phyloP scores from a whole-genome alignment of 2,113 vertebrate genomes.

The Chaetops frenatus region DNA sequence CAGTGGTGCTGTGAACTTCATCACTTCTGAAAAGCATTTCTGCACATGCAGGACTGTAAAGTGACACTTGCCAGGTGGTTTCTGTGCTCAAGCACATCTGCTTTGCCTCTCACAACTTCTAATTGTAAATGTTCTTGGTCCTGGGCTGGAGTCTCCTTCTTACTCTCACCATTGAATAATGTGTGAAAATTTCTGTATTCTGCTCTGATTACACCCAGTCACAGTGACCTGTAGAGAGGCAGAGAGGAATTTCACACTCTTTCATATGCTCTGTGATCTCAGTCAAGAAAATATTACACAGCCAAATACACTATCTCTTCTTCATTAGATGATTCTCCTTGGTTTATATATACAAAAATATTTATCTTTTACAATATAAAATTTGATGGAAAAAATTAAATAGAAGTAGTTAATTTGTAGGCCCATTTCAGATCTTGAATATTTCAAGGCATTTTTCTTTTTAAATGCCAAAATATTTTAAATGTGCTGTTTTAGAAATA shows the following conservation, averaged over 20 bases:
- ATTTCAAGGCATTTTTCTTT: background rate
- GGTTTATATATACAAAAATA: background rate
- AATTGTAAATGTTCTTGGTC: background rate
- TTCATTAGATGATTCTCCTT: background rate
- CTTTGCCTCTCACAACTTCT: background rate
- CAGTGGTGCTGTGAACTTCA: background rate
- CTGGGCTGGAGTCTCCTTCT: background rate
- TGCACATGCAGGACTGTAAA: background rate
- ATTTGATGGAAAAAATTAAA: background rate
- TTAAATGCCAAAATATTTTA: background rate
- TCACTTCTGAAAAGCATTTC: constrained; percentile 21
- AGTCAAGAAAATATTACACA: background rate
- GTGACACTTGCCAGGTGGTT: constrained; percentile 2
- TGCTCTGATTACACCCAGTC: background rate
- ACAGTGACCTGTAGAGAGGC: background rate
- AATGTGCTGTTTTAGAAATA: background rate
- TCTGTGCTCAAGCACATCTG: background rate
- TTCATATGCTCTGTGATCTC: background rate
- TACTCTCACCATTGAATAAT: background rate
- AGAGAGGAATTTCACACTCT: background rate
- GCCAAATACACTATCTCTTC: background rate
- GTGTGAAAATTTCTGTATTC: background rate
- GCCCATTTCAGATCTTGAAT: background rate
- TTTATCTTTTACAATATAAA: background rate
- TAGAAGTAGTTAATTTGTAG: background rate